Evolutionary conservation across 2,888 invertebrate genomes (phyloP).

Genomic region (Nephrotoma flavescens): DNA sequence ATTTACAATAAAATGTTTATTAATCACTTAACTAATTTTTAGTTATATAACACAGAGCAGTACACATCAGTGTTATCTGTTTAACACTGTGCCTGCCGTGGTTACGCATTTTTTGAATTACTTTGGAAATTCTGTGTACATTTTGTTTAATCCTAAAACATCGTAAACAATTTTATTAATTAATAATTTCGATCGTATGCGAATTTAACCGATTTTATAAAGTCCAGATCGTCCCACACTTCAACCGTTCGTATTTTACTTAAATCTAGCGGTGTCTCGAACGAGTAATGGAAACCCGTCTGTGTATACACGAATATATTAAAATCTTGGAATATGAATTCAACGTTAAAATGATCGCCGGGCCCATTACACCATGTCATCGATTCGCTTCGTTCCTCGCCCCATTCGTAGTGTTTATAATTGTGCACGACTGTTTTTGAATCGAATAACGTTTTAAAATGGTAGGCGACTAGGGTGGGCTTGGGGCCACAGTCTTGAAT

Average conservation of each 20-base stretch:
- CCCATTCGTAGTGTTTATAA: slow-evolving; percentile 18
- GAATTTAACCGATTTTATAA: slow-evolving; percentile 24
- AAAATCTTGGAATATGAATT: slow-evolving; percentile 21
- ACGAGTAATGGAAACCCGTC: slow-evolving; percentile 19
- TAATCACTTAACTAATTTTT: neutral
- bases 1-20: neutral
- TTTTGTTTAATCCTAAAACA: neutral
- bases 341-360: slow-evolving; percentile 22
- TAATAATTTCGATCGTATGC: slow-evolving; percentile 9
- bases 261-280: slow-evolving; percentile 20
- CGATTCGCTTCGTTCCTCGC: slow-evolving; percentile 10
- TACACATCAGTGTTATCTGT: too few relatives aligned
- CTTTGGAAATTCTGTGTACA: neutral
- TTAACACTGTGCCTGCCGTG: neutral
- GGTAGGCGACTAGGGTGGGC: slow-evolving; percentile 25
- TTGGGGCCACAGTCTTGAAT: slow-evolving; percentile 21
- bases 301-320: slow-evolving; percentile 20
- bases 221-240: slow-evolving; percentile 29
- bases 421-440: slow-evolving; percentile 22
- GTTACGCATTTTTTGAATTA: neutral
- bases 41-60: too few relatives aligned
- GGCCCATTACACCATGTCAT: slow-evolving; percentile 23
- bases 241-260: slow-evolving; percentile 25
- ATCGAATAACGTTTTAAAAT: slow-evolving; percentile 20
- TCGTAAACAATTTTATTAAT: neutral